Evolutionary conservation across 2,888 invertebrate species (phyloP).

Genomic region (Hemithea aestivaria): DNA sequence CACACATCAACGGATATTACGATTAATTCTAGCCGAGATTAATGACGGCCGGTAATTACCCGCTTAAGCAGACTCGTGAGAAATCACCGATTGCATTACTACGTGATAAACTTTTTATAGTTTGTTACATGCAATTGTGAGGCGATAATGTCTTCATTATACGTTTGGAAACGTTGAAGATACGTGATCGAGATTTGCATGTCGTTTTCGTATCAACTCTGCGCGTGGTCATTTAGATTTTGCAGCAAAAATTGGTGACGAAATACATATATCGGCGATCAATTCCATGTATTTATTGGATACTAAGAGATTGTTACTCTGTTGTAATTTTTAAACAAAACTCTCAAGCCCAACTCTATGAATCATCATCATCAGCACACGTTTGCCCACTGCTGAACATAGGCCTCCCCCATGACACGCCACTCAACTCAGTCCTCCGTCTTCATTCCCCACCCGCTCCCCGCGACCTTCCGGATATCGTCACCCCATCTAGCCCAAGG

Average conservation of each 20-base stretch:
- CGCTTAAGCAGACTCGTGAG: constrained; percentile 43
- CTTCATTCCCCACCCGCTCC: too few species aligned
- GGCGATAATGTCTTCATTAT: constrained; percentile 24
- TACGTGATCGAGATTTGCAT: constrained; percentile 16
- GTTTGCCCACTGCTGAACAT: too few species aligned
- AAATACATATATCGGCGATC: too few species aligned
- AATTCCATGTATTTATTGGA: too few species aligned
- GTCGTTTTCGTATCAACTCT: constrained; percentile 12
- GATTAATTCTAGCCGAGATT: constrained; percentile 47
- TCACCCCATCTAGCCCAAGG: too few species aligned
- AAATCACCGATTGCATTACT: constrained; percentile 36
- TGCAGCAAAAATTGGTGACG: not conserved
- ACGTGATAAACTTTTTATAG: constrained; percentile 36
- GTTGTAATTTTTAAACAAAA: too few species aligned
- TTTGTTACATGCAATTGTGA: constrained; percentile 28
- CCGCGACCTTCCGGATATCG: too few species aligned
- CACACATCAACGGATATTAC: constrained; percentile 39
- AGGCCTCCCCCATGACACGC: too few species aligned
- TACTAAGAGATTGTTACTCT: too few species aligned
- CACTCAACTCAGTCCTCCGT: too few species aligned
- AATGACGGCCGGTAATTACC: constrained; percentile 44
- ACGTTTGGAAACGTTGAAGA: constrained; percentile 14
- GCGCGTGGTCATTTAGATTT: constrained; percentile 4
- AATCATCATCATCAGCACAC: too few species aligned
- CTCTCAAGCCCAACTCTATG: too few species aligned